phyloP scores from a whole-genome alignment of 2,888 invertebrate genomes.

The Melanchra persicariae region DNA sequence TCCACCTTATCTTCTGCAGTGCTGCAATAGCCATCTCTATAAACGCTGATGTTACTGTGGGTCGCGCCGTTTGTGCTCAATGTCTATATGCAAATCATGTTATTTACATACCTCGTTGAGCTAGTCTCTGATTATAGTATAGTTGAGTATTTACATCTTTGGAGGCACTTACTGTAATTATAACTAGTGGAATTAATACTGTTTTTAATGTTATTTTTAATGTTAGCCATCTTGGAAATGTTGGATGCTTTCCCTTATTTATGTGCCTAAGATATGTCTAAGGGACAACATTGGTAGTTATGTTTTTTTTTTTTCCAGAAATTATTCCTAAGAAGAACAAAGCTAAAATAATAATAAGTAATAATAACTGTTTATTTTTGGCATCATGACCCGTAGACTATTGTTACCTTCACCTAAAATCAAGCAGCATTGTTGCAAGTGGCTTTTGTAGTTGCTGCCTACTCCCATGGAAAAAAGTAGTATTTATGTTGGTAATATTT shows the following conservation, averaged over 20 bases:
- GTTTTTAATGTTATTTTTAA: not conserved
- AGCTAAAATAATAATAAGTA: too few relatives aligned
- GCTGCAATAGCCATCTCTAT: slow-evolving; percentile 28
- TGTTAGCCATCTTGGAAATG: slow-evolving; percentile 5
- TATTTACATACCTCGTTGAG: slow-evolving; percentile 36
- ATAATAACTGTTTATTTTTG: too few relatives aligned
- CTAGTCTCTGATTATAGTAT: slow-evolving; percentile 28
- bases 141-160: slow-evolving; percentile 19
- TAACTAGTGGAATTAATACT: slow-evolving; percentile 18
- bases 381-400: too few relatives aligned
- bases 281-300: too few relatives aligned
- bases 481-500: too few relatives aligned
- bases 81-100: slow-evolving; percentile 43
- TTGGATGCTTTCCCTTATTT: not conserved
- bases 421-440: too few relatives aligned
- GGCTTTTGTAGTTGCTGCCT: too few relatives aligned
- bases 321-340: too few relatives aligned
- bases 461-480: too few relatives aligned
- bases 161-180: slow-evolving; percentile 22
- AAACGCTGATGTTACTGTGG: slow-evolving; percentile 23
- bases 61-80: slow-evolving; percentile 33
- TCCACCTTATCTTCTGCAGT: slow-evolving; percentile 16
- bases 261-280: not conserved
- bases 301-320: too few relatives aligned
- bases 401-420: too few relatives aligned